Evolutionary conservation across 2,113 vertebrate genomes (phyloP).

Genomic region (Ivindomyrus marchei): DNA sequence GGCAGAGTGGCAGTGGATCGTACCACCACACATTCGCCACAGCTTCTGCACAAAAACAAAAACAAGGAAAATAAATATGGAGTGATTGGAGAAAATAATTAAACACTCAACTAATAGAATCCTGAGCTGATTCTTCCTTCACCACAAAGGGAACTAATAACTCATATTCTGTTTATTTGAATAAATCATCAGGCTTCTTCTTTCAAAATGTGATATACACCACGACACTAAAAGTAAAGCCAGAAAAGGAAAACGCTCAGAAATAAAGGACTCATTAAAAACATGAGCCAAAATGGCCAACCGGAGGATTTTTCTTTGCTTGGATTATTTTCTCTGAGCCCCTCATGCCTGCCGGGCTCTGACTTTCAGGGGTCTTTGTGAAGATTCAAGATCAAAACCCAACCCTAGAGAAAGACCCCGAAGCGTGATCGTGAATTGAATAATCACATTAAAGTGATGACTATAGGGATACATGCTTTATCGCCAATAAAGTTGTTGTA

Average conservation of each 20-base stretch:
- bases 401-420: background rate
- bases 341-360: background rate
- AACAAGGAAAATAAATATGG: constrained; percentile 33
- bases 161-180: background rate
- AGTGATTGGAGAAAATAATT: constrained; percentile 25
- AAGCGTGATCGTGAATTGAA: background rate
- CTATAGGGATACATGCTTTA: background rate
- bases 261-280: background rate
- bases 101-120: background rate
- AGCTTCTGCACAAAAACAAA: constrained; percentile 40
- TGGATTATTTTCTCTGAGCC: background rate
- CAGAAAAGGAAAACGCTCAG: background rate
- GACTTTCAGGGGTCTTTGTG: background rate
- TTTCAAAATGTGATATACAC: background rate
- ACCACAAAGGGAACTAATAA: background rate
- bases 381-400: background rate
- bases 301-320: background rate
- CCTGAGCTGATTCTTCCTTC: constrained; percentile 14
- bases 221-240: background rate
- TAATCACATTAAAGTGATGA: background rate
- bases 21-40: constrained; percentile 27
- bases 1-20: constrained; percentile 32
- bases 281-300: background rate
- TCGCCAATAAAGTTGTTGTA: background rate
- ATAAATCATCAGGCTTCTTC: constrained; percentile 16